Evolutionary conservation across 2,113 vertebrate genomes (phyloP), one percentile per base, ranked within the genome.

Genomic region (Willisornis vidua): DNA sequence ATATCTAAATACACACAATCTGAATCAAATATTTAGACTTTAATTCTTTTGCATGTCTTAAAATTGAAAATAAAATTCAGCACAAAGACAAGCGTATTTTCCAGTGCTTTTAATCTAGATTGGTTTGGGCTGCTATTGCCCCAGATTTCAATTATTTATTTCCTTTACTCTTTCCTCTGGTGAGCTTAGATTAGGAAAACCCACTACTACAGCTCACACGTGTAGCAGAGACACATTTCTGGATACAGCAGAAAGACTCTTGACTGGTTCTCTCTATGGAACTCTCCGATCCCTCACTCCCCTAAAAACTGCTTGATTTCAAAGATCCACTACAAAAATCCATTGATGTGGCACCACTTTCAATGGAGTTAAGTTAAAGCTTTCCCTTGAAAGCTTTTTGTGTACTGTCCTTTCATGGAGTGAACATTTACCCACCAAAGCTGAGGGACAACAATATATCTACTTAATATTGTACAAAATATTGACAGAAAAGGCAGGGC

Each of bases 381-480:
- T 78, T 94, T 49, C 79, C 25, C 62, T 70, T 23, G 8, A 77
- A 94, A 66, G 41, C 43, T 89, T 93, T 95, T 93, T 65, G 82
- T 81, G 51, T 71, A 95, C 62, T 39, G 43, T 89, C 70, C 77
- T 66, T 82, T 45, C 43, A 67, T 19, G 54, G 2, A 19, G 6
- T 54, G 48, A 91, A 74, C 49, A 77, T 91, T 88, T 95, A 93
- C 23, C 59, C 74, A 26, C 46, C 41, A 59, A 66, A 70, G 6
- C 14, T 45, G 26, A 51, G 29, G 57, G 12, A 18, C 17, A 45
- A 55, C 7, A 68, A 45, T 12, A 14, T 15, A n/a, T 31, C 24
- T 45, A 33, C 46, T 48, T 59, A 59, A 59, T 33, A 54, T 28
- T 16, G 22, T 28, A 25, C 10, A 68, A 82, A 77, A 77, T 58